Evolutionary conservation across 2,888 invertebrate genomes (phyloP).

Genomic region (Synanthedon andrenaeformis): DNA sequence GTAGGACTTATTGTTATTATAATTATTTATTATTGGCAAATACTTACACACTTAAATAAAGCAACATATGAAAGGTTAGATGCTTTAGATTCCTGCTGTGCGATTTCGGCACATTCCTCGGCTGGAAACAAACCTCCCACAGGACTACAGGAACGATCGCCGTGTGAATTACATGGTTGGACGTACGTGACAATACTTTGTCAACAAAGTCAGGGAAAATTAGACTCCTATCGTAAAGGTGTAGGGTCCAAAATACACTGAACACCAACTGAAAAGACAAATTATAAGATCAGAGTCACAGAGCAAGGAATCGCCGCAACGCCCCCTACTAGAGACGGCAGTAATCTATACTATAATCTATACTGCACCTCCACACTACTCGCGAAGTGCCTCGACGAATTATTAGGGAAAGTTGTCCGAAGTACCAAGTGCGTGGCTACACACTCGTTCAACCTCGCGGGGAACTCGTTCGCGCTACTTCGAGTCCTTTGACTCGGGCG

Average conservation of each 20-base stretch:
- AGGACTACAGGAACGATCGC: constrained; percentile 35
- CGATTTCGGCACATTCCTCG: constrained; percentile 27
- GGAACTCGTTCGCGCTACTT: too few species aligned
- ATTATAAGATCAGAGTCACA: not conserved
- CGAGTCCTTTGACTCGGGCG: too few species aligned
- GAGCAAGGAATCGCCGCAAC: too few species aligned
- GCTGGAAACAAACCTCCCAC: constrained; percentile 35
- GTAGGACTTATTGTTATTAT: too few species aligned
- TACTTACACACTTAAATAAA: constrained; percentile 48
- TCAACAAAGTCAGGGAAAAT: constrained; percentile 39
- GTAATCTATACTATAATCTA: too few species aligned
- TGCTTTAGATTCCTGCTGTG: constrained; percentile 31
- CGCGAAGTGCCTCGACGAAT: too few species aligned
- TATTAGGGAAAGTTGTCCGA: too few species aligned
- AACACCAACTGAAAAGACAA: constrained; percentile 41
- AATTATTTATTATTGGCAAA: not conserved
- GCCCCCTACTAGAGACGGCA: too few species aligned
- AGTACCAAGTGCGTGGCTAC: too few species aligned
- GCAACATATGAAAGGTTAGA: constrained; percentile 19
- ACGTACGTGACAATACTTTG: constrained; percentile 21
- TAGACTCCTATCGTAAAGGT: constrained; percentile 30
- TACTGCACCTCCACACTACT: too few species aligned
- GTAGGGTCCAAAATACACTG: constrained; percentile 44
- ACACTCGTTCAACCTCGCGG: too few species aligned
- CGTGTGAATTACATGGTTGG: constrained; percentile 51